Evolutionary conservation across 2,888 invertebrate genomes (phyloP).

Genomic region (Cantharis flavilabris): DNA sequence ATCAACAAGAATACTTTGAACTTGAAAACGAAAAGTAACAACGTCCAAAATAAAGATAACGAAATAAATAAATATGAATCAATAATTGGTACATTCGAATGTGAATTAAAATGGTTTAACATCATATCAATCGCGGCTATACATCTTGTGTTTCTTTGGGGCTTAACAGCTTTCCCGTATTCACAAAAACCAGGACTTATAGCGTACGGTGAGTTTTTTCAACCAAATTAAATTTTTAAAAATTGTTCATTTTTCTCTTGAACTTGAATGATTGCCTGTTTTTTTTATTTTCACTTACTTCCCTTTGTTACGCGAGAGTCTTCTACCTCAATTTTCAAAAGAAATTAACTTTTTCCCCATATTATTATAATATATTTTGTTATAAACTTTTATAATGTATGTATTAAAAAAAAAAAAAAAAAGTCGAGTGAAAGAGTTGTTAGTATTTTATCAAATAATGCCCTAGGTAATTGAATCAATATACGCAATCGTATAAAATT

Average conservation of each 20-base stretch:
- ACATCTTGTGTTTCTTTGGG: constrained; percentile 57
- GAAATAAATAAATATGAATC: constrained; percentile 30
- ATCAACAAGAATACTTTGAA: not conserved
- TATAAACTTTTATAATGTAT: no score
- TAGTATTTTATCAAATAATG: not conserved
- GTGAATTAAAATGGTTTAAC: constrained; percentile 69
- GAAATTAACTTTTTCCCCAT: no score
- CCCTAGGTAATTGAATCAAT: not conserved
- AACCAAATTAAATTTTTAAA: no score
- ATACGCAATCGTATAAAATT: not conserved
- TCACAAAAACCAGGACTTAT: constrained; percentile 56
- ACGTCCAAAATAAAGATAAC: not conserved
- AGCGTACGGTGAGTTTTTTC: constrained; percentile 59
- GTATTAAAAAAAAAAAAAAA: no score
- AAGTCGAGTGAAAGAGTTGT: not conserved
- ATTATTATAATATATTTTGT: no score
- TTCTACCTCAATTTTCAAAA: no score
- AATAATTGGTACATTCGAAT: constrained; percentile 55
- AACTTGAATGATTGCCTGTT: no score
- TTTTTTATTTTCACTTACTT: no score
- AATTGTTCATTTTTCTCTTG: no score
- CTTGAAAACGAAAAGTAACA: not conserved
- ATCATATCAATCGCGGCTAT: constrained; percentile 60
- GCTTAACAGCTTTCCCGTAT: constrained; percentile 49
- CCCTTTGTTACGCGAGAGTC: no score